These are phyloP conservation scores for Neodon shergylaensis DNA, from an alignment of 2,113 vertebrate species.

Conservation along the genomic window DNA sequence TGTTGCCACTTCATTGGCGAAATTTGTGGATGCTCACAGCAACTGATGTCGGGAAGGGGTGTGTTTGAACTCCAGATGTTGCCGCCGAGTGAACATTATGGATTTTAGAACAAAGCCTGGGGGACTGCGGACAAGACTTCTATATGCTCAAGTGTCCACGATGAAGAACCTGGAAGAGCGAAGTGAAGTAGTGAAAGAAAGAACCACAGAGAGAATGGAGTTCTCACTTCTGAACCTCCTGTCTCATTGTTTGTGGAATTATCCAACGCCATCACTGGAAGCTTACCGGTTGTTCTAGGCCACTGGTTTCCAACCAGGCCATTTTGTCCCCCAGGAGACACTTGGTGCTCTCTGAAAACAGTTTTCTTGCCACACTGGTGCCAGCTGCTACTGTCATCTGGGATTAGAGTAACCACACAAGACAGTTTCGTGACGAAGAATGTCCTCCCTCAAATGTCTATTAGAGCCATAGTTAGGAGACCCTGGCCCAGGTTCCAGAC, in stretches of 20 bases:
- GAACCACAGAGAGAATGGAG: not conserved
- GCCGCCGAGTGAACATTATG: not conserved
- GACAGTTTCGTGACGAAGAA: fast-evolving
- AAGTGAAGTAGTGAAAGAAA: not conserved
- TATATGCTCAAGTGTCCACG: too few relatives aligned
- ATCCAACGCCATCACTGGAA: not conserved
- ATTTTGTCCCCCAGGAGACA: not conserved
- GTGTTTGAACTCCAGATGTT: not conserved
- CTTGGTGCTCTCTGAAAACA: not conserved
- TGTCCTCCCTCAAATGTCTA: too few relatives aligned
- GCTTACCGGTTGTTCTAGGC: not conserved
- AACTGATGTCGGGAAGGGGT: not conserved
- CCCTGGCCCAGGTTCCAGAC: not conserved
- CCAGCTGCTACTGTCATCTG: not conserved
- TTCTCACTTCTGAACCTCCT: not conserved
- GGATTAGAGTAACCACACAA: not conserved
- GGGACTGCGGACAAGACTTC: not conserved
- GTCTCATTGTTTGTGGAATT: not conserved
- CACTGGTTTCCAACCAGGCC: not conserved
- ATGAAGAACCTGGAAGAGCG: not conserved
- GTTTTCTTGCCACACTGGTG: not conserved
- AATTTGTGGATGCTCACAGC: not conserved
- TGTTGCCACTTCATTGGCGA: not conserved
- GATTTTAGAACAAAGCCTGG: not conserved
- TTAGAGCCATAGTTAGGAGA: fast-evolving